These are phyloP conservation scores for Xanthia icteritia DNA, from an alignment of 2,888 invertebrate species.

Conservation along the genomic window DNA sequence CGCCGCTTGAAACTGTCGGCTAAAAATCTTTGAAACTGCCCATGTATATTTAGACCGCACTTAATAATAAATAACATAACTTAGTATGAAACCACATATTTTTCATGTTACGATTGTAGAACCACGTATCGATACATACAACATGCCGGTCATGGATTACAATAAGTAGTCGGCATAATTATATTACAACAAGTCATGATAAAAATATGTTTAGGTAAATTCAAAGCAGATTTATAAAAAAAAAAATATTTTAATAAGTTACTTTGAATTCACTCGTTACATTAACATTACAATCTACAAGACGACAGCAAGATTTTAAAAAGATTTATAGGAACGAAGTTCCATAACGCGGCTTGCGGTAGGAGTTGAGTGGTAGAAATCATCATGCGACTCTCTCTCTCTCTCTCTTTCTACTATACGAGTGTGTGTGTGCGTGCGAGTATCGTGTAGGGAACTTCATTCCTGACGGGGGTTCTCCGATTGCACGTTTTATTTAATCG, in stretches of 20 bases:
- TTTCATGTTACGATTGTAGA: neutral
- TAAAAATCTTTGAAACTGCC: neutral
- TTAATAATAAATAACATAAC: neutral
- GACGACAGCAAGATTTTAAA: constrained; percentile 4
- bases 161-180: neutral
- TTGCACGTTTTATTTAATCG: neutral
- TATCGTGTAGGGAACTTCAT: no score
- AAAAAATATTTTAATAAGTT: no score
- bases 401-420: no score
- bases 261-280: neutral
- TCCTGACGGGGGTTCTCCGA: no score
- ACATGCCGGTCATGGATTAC: neutral
- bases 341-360: no score
- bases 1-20: neutral
- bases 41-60: neutral
- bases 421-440: no score
- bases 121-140: neutral
- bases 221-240: neutral
- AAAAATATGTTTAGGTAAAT: neutral
- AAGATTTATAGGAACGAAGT: no score
- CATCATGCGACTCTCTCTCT: no score
- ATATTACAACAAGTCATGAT: neutral
- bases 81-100: neutral
- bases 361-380: no score
- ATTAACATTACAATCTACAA: neutral